phyloP scores from a whole-genome alignment of 2,888 invertebrate genomes.

The Stomorhina lunata region DNA sequence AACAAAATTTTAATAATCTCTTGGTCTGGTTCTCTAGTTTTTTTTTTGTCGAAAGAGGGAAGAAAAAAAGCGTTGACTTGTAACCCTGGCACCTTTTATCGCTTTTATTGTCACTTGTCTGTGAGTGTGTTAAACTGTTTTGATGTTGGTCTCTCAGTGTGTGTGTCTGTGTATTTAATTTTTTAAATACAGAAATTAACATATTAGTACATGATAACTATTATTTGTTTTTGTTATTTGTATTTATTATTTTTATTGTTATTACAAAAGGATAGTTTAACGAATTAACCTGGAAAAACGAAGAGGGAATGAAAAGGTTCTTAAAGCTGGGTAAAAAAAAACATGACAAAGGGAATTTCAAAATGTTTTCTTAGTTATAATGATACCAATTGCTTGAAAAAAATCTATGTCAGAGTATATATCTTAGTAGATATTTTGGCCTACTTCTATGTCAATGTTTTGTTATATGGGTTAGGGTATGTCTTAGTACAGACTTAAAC shows the following conservation, averaged over 20 bases:
- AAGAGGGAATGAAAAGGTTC: not conserved
- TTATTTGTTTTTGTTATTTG: constrained; percentile 23
- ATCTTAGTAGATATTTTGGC: too few relatives aligned
- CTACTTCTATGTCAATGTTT: too few relatives aligned
- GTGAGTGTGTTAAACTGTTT: not conserved
- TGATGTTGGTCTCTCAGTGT: not conserved
- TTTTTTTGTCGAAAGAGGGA: not conserved
- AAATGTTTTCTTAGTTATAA: too few relatives aligned
- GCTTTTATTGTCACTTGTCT: constrained; percentile 52
- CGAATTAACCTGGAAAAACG: not conserved
- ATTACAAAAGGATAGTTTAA: constrained; percentile 27
- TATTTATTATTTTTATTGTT: constrained; percentile 46
- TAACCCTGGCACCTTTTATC: constrained; percentile 74
- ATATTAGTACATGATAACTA: constrained; percentile 63
- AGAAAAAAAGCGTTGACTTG: constrained; percentile 75
- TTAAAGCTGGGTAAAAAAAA: not conserved
- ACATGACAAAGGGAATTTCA: too few relatives aligned
- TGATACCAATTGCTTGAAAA: too few relatives aligned
- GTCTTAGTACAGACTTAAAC: too few relatives aligned
- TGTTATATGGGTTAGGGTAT: too few relatives aligned
- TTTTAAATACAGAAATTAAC: constrained; percentile 65
- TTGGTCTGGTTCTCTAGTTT: too few relatives aligned
- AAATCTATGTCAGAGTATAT: too few relatives aligned
- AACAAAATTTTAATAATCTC: constrained; percentile 47
- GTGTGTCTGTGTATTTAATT: constrained; percentile 31